Evolutionary conservation across 2,797 vertebrate species (phyloP).

Genomic region (Eurystomus glaucurus): DNA sequence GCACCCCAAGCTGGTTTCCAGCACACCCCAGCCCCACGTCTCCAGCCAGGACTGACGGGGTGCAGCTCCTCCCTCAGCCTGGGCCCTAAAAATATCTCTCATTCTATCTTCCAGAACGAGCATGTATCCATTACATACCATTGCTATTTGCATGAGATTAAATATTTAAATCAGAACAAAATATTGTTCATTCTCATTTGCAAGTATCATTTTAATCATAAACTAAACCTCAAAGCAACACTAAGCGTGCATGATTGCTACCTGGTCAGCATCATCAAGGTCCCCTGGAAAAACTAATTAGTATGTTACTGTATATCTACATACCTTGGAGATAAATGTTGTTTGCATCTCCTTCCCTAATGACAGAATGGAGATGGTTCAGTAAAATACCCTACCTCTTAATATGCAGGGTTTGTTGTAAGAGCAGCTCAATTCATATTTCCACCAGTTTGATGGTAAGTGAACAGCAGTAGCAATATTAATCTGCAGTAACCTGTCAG

Average conservation of each 20-base stretch:
- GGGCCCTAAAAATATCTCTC: not conserved
- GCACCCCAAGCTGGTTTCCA: not conserved
- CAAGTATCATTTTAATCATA: conserved; percentile 1
- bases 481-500: conserved; percentile 93
- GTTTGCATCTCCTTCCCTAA: conserved; percentile 74
- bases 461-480: conserved; percentile 93
- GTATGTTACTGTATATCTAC: conserved; percentile 50
- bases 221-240: conserved; percentile 51
- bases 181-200: conserved; percentile 15
- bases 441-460: conserved; percentile 89
- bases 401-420: conserved; percentile 86
- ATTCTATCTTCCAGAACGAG: conserved; percentile 42
- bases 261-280: conserved; percentile 39
- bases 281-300: conserved; percentile 68
- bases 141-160: conserved; percentile 62
- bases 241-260: conserved; percentile 33
- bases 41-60: not conserved
- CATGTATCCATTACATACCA: conserved; percentile 4
- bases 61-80: not conserved
- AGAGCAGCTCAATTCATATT: conserved; percentile 86
- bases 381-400: conserved; percentile 79
- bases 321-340: conserved; percentile 78
- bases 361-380: conserved; percentile 72
- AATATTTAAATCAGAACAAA: conserved; percentile 66
- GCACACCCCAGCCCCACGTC: fast-evolving